phyloP scores from a whole-genome alignment of 2,113 vertebrate genomes.

The Ammodytes dubius region DNA sequence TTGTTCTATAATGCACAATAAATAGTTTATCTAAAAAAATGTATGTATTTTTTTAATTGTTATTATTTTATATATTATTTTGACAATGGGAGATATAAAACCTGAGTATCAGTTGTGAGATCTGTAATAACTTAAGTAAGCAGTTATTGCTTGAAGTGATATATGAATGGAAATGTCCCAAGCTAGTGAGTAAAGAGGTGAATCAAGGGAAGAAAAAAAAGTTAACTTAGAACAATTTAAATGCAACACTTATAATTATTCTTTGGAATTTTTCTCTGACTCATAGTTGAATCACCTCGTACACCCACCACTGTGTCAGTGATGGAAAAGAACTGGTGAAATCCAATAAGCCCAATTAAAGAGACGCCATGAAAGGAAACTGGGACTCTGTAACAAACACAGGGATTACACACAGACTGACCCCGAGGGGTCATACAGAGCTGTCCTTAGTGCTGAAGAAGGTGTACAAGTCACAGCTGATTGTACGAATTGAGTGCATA shows the following conservation, averaged over 20 bases:
- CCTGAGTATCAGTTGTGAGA: neutral
- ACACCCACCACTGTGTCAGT: slow-evolving; percentile 9
- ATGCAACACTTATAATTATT: neutral
- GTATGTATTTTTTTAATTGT: neutral
- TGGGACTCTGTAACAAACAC: slow-evolving; percentile 40
- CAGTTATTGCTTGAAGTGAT: neutral
- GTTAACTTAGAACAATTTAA: neutral
- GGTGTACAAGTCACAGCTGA: neutral
- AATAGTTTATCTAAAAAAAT: neutral
- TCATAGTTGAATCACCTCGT: neutral
- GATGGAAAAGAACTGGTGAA: slow-evolving; percentile 49
- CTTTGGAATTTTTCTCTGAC: neutral
- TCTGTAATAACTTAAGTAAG: neutral
- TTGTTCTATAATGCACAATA: neutral
- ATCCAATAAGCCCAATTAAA: slow-evolving; percentile 75
- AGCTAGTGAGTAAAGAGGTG: neutral
- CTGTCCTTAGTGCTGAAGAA: slow-evolving; percentile 18
- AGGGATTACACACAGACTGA: slow-evolving; percentile 66
- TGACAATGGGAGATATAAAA: too few species aligned
- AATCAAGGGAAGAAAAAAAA: neutral
- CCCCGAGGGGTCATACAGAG: slow-evolving; percentile 24
- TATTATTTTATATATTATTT: too few species aligned
- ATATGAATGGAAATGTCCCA: neutral
- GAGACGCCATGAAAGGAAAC: slow-evolving; percentile 49
- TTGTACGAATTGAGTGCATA: neutral